Evolutionary conservation across 1,140 invertebrate species (phyloP), one percentile per base, ranked within the genome.

Genomic region (Leguminivora glycinivorella): DNA sequence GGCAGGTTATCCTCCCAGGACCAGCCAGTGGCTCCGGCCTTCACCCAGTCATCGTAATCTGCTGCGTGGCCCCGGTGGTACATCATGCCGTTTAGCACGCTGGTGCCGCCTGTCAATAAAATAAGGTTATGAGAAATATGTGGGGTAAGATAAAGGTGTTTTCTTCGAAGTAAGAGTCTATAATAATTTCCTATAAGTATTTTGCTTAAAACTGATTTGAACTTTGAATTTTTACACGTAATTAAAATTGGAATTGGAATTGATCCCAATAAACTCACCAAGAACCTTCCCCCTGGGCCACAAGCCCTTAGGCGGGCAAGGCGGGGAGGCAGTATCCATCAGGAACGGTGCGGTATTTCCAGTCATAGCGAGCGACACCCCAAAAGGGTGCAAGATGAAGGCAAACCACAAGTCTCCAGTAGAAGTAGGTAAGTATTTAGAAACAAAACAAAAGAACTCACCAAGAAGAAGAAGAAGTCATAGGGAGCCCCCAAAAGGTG

Each of bases 21-120:
- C 98, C 98, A 99, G 14, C 97, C 96, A 0, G 92, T 87, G 70
- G 97, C 97, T 0, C 98, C 98, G 56, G 95, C 88, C n/a, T 78
- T 69, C 6, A 93, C 95, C 96, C 96, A 97, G 34, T 93, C 85
- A 69, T 96, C 93, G 82, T 95, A 96, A 83, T 96, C 95, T 47
- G 85, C 92, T 0, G 93, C 87, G 83, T 96, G 94, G 0, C 96
- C 96, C 17, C 95, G 92, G n/a, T 95, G 94, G 77, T 96, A 96
- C 87, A 96, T 95, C 95, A 96, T 96, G 1, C 95, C 95, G 82
- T 97, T 96, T 34, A 96, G 92, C 0, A 93, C 93, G 6, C 94
- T 94, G 10, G 92, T 93, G 5, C 96, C 96, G 12, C 96, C 96
- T 91, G 25, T 38, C 71, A 31, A 58, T 19, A 12, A 24, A 26